phyloP scores from a whole-genome alignment of 1,140 invertebrate genomes.

The Xylocopa sonorina region DNA sequence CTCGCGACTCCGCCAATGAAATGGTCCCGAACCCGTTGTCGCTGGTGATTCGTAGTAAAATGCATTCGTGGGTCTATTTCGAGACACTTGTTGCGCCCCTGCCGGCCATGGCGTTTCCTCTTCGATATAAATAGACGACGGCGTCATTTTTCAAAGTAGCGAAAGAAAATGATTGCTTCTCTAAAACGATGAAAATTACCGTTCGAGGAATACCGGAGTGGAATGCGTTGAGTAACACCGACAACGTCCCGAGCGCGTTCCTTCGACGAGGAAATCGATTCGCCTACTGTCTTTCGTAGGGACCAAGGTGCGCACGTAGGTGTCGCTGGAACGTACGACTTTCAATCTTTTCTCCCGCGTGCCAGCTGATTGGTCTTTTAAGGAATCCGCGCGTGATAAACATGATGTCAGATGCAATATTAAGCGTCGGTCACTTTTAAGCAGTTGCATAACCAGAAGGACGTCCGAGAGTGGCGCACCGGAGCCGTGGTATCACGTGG shows the following conservation, averaged over 20 bases:
- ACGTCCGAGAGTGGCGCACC: conserved; percentile 24
- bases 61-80: too few relatives aligned
- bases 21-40: too few relatives aligned
- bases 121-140: not conserved
- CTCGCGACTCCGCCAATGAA: too few relatives aligned
- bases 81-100: too few relatives aligned
- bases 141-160: not conserved
- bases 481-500: conserved; percentile 38
- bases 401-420: conserved; percentile 39
- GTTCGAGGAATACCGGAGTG: not conserved
- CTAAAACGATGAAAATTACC: not conserved
- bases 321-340: conserved; percentile 1
- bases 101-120: not conserved
- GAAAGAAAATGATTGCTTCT: not conserved
- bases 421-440: conserved; percentile 33
- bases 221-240: not conserved
- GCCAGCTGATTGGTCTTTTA: not conserved
- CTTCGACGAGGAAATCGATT: too few relatives aligned
- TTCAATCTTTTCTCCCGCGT: not conserved
- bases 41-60: too few relatives aligned
- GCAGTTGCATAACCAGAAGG: conserved; percentile 50
- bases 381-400: conserved; percentile 29
- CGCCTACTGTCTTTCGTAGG: too few relatives aligned
- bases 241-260: not conserved
- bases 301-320: too few relatives aligned